Conservation (phyloP, 2,113 vertebrate genomes). For the Prinia subflava region DNA sequence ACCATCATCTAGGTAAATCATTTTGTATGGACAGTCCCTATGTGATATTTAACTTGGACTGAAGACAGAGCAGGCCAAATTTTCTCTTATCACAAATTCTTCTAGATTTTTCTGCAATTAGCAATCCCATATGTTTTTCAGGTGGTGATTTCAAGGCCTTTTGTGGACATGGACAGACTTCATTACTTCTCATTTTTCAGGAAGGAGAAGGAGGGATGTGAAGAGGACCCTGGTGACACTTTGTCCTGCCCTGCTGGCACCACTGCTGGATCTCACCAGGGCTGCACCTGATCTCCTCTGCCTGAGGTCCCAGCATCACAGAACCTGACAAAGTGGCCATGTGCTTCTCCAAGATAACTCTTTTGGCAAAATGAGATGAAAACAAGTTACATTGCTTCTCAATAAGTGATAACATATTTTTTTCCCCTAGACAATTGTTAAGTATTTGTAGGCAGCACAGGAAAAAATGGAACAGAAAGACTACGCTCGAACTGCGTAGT, state of each 20-base stretch:
- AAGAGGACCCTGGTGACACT: not conserved
- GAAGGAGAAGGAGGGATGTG: not conserved
- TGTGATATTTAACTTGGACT: not conserved
- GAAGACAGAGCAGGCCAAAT: not conserved
- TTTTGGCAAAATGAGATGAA: not conserved
- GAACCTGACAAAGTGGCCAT: not conserved
- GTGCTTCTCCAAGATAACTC: not conserved
- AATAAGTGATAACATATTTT: constrained; percentile 50
- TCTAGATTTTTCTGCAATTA: not conserved
- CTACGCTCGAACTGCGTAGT: constrained; percentile 46
- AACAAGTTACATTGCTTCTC: constrained; percentile 47
- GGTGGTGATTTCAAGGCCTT: not conserved
- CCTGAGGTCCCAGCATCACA: not conserved
- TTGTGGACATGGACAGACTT: not conserved
- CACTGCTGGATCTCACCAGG: not conserved
- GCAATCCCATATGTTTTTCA: not conserved
- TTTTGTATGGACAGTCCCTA: not conserved
- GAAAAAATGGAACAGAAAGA: constrained; percentile 54
- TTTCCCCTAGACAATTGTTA: constrained; percentile 53
- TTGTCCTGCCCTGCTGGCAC: not conserved
- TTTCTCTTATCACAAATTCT: not conserved
- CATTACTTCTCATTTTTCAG: not conserved
- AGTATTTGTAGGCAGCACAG: constrained; percentile 17
- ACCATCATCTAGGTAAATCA: not conserved
- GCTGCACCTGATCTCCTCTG: not conserved